Conservation (phyloP, 2,888 invertebrate genomes). For the Catocala fraxini region DNA sequence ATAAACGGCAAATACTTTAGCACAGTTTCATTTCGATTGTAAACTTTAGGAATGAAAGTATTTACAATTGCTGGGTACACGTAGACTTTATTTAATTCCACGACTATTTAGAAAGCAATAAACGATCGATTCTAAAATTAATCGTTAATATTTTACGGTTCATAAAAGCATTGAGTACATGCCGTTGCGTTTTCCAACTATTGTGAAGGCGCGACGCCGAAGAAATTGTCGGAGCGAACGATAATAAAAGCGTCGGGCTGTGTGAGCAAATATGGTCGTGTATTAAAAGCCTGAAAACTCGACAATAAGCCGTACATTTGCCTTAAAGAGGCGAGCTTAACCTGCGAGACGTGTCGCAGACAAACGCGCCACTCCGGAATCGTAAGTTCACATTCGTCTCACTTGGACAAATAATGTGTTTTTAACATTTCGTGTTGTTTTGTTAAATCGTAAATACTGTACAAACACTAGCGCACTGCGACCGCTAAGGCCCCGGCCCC, state of each 20-base stretch:
- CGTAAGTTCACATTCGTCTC: constrained; percentile 86
- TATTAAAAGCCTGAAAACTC: constrained; percentile 74
- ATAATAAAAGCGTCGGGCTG: constrained; percentile 77
- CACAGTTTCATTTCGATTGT: constrained; percentile 8
- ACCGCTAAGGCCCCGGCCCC: constrained; percentile 67
- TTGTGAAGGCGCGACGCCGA: constrained; percentile 66
- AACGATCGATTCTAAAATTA: constrained; percentile 63
- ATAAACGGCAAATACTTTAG: background rate
- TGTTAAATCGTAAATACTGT: constrained; percentile 87
- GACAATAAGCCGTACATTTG: constrained; percentile 81
- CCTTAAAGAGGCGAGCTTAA: constrained; percentile 76
- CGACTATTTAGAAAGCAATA: constrained; percentile 55
- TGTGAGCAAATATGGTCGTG: constrained; percentile 74
- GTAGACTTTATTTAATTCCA: constrained; percentile 44
- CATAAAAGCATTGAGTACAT: constrained; percentile 70
- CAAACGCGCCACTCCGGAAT: constrained; percentile 80
- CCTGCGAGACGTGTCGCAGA: constrained; percentile 81
- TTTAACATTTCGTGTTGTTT: constrained; percentile 88
- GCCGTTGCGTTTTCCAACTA: constrained; percentile 62
- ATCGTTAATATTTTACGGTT: constrained; percentile 68
- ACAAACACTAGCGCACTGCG: constrained; percentile 75
- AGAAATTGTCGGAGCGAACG: constrained; percentile 56
- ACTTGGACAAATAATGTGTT: constrained; percentile 86
- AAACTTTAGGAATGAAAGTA: constrained; percentile 20
- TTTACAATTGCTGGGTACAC: constrained; percentile 21